These are phyloP conservation scores for Ctenomys sociabilis DNA, from an alignment of 2,113 vertebrate species.

Conservation along the genomic window DNA sequence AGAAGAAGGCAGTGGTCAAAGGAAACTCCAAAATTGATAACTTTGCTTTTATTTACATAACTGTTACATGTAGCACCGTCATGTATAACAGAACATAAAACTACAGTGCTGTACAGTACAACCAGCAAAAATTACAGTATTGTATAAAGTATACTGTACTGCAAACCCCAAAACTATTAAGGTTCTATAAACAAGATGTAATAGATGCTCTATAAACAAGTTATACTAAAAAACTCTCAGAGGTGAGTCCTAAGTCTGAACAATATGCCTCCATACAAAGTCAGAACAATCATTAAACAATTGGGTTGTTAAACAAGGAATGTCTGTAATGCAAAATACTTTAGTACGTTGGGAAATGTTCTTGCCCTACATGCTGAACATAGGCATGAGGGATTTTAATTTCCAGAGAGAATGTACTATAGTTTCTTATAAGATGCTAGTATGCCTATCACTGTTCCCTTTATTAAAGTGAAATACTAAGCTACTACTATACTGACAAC, in stretches of 20 bases:
- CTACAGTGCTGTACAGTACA: not conserved
- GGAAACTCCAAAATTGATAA: not conserved
- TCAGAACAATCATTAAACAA: not conserved
- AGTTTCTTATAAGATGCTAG: conserved; percentile 19
- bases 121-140: not conserved
- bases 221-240: not conserved
- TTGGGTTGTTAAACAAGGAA: not conserved
- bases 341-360: not conserved
- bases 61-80: not conserved
- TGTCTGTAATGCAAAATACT: not conserved
- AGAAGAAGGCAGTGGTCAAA: not conserved
- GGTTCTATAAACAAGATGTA: not conserved
- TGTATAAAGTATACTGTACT: not conserved
- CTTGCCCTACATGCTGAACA: not conserved
- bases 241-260: not conserved
- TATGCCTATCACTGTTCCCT: not conserved
- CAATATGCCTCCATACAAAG: too few relatives aligned
- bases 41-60: not conserved
- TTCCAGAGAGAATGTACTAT: conserved; percentile 10
- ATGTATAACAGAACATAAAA: not conserved
- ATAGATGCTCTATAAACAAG: not conserved
- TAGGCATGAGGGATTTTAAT: not conserved
- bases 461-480: not conserved
- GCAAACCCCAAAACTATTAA: not conserved
- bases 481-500: not conserved